A percentile compares a stretch with the other conserved stretches of the same genome.
phyloP scores from a whole-genome alignment of 2,797 vertebrate genomes.

The Tarsius wallacei region DNA sequence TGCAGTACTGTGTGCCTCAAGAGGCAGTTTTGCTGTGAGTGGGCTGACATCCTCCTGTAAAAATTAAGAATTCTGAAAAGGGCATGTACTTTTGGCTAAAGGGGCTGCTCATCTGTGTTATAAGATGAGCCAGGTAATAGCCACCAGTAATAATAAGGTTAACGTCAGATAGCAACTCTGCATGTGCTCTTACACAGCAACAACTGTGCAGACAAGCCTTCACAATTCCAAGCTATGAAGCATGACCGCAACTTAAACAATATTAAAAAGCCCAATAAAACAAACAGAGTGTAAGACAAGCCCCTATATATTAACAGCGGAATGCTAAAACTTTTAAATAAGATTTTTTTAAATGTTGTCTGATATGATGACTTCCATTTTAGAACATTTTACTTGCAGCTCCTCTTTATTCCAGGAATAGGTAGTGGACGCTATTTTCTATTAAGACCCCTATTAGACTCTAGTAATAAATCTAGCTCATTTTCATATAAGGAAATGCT shows the following conservation, averaged over 20 bases:
- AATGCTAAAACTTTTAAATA: not conserved
- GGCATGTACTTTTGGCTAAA: not conserved
- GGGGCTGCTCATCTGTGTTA: not conserved
- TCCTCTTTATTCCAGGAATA: not conserved
- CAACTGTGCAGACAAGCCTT: not conserved
- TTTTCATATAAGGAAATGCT: constrained; percentile 60
- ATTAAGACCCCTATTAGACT: not conserved
- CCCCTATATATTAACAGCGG: not conserved
- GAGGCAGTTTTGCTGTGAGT: not conserved
- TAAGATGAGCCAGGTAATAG: not conserved
- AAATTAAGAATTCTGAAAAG: not conserved
- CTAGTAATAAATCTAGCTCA: constrained; percentile 10
- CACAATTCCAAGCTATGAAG: not conserved
- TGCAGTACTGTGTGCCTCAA: not conserved
- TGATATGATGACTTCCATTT: not conserved
- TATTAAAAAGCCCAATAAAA: not conserved
- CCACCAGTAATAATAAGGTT: not conserved
- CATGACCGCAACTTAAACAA: not conserved
- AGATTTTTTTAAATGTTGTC: not conserved
- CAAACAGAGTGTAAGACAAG: not conserved
- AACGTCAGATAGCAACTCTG: not conserved
- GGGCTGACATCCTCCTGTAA: not conserved
- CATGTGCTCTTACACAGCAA: not conserved
- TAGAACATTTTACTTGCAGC: constrained; percentile 26
- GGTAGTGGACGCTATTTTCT: not conserved